Conservation (phyloP, 2,888 invertebrate species). For the Galerucella nymphaeae region DNA sequence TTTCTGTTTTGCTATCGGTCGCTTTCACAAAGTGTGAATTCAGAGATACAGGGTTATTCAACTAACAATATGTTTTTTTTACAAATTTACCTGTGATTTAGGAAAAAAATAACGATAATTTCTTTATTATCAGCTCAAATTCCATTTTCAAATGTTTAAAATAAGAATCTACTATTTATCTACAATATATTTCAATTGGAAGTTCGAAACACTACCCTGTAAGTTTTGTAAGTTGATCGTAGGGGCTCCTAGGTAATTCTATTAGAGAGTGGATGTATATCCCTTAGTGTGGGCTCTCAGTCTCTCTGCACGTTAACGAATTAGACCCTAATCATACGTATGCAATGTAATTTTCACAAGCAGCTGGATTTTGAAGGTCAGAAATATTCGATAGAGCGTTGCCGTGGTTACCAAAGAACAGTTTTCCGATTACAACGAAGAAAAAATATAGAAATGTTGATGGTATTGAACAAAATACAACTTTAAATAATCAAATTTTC, state of each 20-base stretch:
- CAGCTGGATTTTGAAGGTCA: slow-evolving; percentile 6
- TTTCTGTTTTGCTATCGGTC: slow-evolving; percentile 19
- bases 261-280: slow-evolving; percentile 59
- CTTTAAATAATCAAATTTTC: not conserved
- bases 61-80: not conserved
- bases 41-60: slow-evolving; percentile 8
- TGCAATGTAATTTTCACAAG: slow-evolving; percentile 59
- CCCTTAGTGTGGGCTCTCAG: slow-evolving; percentile 58
- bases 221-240: slow-evolving; percentile 60
- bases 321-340: slow-evolving; percentile 63
- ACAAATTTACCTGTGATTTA: too few relatives aligned
- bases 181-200: not conserved
- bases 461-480: not conserved
- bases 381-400: not conserved
- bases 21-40: slow-evolving; percentile 11
- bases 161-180: too few relatives aligned
- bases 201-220: slow-evolving; percentile 28
- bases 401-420: too few relatives aligned
- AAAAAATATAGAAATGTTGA: not conserved
- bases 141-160: too few relatives aligned
- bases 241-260: slow-evolving; percentile 61
- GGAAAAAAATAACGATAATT: too few relatives aligned
- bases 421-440: not conserved
- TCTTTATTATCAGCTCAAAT: too few relatives aligned
- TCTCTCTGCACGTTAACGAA: slow-evolving; percentile 58